phyloP scores from a whole-genome alignment of 2,888 invertebrate genomes.

The Polyommatus icarus region DNA sequence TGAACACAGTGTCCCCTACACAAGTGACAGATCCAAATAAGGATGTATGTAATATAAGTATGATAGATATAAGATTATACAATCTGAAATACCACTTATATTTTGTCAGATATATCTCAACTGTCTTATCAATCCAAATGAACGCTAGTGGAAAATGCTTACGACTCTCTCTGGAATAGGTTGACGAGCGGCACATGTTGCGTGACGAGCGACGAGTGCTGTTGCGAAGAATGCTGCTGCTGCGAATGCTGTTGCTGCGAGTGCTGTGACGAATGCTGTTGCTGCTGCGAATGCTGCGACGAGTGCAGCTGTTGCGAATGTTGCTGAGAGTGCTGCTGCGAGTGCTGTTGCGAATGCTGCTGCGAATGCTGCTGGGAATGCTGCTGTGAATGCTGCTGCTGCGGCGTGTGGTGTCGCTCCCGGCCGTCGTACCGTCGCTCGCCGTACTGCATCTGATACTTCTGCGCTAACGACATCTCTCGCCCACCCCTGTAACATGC shows the following conservation, averaged over 20 bases:
- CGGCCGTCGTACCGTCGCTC: slow-evolving; percentile 49
- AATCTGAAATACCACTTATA: neutral
- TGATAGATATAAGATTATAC: neutral
- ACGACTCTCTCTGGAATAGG: slow-evolving; percentile 5
- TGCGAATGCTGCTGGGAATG: slow-evolving; percentile 39
- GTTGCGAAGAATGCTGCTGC: neutral
- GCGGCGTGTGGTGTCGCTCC: slow-evolving; percentile 46
- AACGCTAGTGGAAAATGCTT: neutral
- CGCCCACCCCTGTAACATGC: slow-evolving; percentile 48
- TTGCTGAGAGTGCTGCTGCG: slow-evolving; percentile 58
- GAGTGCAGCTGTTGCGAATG: slow-evolving; percentile 54
- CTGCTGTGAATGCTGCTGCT: slow-evolving; percentile 61
- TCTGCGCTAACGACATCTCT: slow-evolving; percentile 55
- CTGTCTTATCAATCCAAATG: too few species aligned
- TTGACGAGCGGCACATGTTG: slow-evolving; percentile 1
- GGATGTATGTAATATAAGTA: neutral
- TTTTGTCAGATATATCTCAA: neutral
- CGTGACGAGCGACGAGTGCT: neutral
- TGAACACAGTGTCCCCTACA: too few species aligned
- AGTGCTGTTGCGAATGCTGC: slow-evolving; percentile 42
- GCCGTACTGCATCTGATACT: slow-evolving; percentile 47
- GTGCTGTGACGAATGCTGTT: slow-evolving; percentile 55
- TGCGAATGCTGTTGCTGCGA: slow-evolving; percentile 49
- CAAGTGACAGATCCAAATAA: too few species aligned
- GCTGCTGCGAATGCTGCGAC: slow-evolving; percentile 38